Conservation (phyloP, 2,888 invertebrate genomes). For the Meganola albula region DNA sequence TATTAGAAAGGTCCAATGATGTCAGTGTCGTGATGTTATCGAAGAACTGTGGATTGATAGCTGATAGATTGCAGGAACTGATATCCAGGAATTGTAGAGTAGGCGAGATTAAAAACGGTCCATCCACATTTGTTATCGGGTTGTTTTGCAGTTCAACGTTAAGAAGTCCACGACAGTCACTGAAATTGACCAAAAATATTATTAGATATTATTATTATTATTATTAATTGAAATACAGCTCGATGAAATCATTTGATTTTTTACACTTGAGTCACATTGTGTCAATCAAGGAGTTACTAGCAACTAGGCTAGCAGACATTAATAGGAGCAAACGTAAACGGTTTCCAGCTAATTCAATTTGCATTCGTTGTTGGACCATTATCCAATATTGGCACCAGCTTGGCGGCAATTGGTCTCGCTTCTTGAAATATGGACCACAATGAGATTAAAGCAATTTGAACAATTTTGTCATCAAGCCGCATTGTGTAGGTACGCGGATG, state of each 20-base stretch:
- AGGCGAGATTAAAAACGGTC: slow-evolving; percentile 80
- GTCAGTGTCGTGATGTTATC: slow-evolving; percentile 81
- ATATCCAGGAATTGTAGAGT: slow-evolving; percentile 83
- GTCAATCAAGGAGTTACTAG: slow-evolving; percentile 16
- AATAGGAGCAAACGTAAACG: slow-evolving; percentile 31
- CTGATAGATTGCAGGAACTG: slow-evolving; percentile 79
- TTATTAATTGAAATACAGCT: neutral
- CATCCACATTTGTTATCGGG: slow-evolving; percentile 79
- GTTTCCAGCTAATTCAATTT: slow-evolving; percentile 58
- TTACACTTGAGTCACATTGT: slow-evolving; percentile 7
- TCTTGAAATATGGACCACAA: slow-evolving; percentile 47
- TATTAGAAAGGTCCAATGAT: slow-evolving; percentile 83
- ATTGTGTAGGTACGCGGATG: slow-evolving; percentile 45
- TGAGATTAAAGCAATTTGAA: slow-evolving; percentile 67
- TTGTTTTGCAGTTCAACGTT: slow-evolving; percentile 84
- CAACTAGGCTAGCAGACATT: slow-evolving; percentile 11
- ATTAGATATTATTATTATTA: neutral
- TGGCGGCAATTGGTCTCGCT: slow-evolving; percentile 52
- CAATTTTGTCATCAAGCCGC: slow-evolving; percentile 63
- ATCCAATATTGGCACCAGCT: slow-evolving; percentile 66
- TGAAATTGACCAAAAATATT: slow-evolving; percentile 44
- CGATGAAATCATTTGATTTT: neutral
- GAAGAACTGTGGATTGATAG: slow-evolving; percentile 80
- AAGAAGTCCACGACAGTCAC: slow-evolving; percentile 82
- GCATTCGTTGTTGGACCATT: slow-evolving; percentile 65